Base-by-base conservation (phyloP, 2,797 vertebrate species). In the Leucoraja ocellata region DNA sequence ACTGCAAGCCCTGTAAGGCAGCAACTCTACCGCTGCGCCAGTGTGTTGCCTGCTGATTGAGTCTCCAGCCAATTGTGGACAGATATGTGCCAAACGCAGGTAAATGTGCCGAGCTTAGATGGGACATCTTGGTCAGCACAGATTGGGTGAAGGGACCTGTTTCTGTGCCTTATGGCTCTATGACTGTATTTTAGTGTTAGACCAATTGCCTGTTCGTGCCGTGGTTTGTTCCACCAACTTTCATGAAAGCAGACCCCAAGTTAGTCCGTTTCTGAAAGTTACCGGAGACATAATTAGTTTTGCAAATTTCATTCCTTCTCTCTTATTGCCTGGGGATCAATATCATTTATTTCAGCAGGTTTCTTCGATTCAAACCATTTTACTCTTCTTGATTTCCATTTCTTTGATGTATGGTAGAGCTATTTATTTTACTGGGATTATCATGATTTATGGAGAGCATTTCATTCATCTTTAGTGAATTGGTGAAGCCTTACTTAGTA, bases 391-490 rank as follows among this genome's bases (percentile, higher is more conserved):
- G 61, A 36, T 32, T 88, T 88, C n/a, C 61, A 88, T 88, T 61
- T 83, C 46, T 68, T 88, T 88, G n/a, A 68, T 88, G n/a, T 86
- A 21, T 74, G 5, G 3, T 21, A 7, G 21, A 65, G n/a, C n/a
- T 68, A 88, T 88, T 68, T 32, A 36, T 68, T 88, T 88, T 21
- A 68, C 63, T 68, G 61, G 84, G 63, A 88, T 88, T 88, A 88
- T 63, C 32, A 68, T 88, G 84, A 88, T 88, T 88, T 88, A 88
- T 36, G 7, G 84, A 88, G 63, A 68, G 36, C 84, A 88, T 68
- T 16, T 32, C 84, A 65, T 68, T 88, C 8, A 16, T 68, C 84
- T 32, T 32, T 8, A 3, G 61, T 65, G 84, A 65, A 32, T 88
- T 21, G 18, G 0, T 68, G 18, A 68, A 88, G 84, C 18, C 36